phyloP scores from a whole-genome alignment of 64 coral and sea anemone genomes.

The Stichodactyla mertensii region DNA sequence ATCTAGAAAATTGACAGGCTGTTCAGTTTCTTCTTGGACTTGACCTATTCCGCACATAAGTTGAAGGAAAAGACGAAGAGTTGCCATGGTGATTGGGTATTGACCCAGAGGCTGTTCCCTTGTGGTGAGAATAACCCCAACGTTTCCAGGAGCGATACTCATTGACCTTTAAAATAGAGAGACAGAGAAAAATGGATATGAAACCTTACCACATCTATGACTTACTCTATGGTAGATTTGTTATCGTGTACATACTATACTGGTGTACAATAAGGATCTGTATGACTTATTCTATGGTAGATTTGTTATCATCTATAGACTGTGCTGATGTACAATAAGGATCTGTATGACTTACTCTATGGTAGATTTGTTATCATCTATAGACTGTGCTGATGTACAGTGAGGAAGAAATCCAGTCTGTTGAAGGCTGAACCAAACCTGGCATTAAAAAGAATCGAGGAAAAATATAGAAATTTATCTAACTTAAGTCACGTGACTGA shows the following conservation, averaged over 20 bases:
- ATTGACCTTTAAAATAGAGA: slow-evolving; percentile 47
- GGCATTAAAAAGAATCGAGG: background rate
- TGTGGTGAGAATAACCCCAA: slow-evolving; percentile 74
- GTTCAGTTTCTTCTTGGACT: slow-evolving; percentile 39
- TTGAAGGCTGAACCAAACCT: slow-evolving; percentile 91
- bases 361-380: slow-evolving; percentile 49
- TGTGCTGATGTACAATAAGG: slow-evolving; percentile 68
- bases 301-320: slow-evolving; percentile 25
- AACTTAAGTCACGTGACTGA: too few species aligned
- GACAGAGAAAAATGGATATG: background rate
- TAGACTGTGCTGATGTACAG: slow-evolving; percentile 63
- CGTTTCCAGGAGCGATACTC: slow-evolving; percentile 69
- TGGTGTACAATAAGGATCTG: slow-evolving; percentile 49
- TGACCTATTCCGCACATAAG: slow-evolving; percentile 70
- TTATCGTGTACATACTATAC: slow-evolving; percentile 33
- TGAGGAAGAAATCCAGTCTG: slow-evolving; percentile 89
- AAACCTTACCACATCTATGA: background rate
- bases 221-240: slow-evolving; percentile 57
- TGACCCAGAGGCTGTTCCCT: slow-evolving; percentile 63
- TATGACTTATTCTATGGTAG: too few species aligned
- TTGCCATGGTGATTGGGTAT: slow-evolving; percentile 81
- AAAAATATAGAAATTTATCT: background rate
- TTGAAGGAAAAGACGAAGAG: slow-evolving; percentile 58
- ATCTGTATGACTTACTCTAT: slow-evolving; percentile 61
- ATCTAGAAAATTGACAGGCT: slow-evolving; percentile 73